A percentile compares a stretch with the other conserved stretches of the same genome.
Conservation (phyloP, 2,797 vertebrate genomes). For the Lagodon rhomboides region DNA sequence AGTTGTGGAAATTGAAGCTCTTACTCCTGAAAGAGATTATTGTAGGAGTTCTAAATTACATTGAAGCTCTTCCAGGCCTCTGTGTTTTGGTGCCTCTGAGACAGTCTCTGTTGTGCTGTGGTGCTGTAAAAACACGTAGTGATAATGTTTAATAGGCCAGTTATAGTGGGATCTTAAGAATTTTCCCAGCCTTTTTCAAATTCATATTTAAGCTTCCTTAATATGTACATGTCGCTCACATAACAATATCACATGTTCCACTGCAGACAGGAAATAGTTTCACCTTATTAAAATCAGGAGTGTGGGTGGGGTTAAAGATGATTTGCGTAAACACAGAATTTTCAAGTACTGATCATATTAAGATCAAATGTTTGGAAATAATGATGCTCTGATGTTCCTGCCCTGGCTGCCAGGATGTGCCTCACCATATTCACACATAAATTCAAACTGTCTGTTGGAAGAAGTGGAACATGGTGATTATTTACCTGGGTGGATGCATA, state of each 20-base stretch:
- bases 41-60: background rate
- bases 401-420: too few species aligned
- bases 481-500: too few species aligned
- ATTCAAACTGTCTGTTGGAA: too few species aligned
- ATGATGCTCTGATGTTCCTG: too few species aligned
- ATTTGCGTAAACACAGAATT: too few species aligned
- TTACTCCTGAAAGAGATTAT: background rate
- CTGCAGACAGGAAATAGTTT: background rate
- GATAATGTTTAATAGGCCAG: constrained; percentile 14
- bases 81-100: background rate
- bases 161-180: background rate
- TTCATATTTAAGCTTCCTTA: background rate
- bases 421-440: too few species aligned
- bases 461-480: too few species aligned
- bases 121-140: constrained; percentile 21
- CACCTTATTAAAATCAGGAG: too few species aligned
- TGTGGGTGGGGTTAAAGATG: too few species aligned
- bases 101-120: background rate
- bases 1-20: constrained; percentile 12
- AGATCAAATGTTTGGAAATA: background rate
- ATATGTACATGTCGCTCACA: background rate
- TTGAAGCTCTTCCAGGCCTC: background rate
- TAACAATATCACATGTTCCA: background rate
- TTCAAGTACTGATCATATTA: background rate
- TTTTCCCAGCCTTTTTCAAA: background rate